phyloP scores from a whole-genome alignment of 2,113 vertebrate genomes.

The Mesitornis unicolor region DNA sequence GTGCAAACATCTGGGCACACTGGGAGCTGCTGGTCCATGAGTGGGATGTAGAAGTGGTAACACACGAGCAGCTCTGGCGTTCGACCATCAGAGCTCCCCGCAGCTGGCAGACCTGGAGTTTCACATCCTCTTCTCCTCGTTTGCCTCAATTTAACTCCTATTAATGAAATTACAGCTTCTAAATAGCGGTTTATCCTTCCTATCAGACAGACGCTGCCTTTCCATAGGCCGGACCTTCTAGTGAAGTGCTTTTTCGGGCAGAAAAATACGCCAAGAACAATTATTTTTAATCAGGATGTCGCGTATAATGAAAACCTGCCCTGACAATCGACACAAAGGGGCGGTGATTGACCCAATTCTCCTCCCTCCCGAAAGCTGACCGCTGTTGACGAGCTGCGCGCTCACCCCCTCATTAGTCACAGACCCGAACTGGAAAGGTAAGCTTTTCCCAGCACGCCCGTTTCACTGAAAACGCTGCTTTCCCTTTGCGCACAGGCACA shows the following conservation, averaged over 20 bases:
- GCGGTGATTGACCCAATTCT: constrained; percentile 51
- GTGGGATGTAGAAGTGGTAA: background rate
- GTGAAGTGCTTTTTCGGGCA: background rate
- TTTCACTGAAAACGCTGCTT: background rate
- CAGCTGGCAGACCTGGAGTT: background rate
- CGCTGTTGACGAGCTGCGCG: background rate
- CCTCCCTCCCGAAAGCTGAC: constrained; percentile 39
- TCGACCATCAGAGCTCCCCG: background rate
- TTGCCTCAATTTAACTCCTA: background rate
- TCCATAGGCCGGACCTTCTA: background rate
- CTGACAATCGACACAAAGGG: constrained; percentile 49
- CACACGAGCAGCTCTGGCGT: rapidly evolving
- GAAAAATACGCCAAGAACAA: constrained; percentile 46
- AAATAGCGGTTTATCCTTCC: background rate
- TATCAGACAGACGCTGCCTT: background rate
- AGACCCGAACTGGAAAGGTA: background rate
- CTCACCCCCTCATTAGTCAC: background rate
- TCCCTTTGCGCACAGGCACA: background rate
- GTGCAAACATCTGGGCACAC: background rate
- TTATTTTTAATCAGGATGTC: constrained; percentile 54
- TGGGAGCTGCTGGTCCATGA: rapidly evolving
- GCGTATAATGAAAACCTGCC: constrained; percentile 50
- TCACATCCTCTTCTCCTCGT: background rate
- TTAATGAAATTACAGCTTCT: background rate
- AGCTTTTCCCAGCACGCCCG: background rate